Conservation (phyloP, 2,113 vertebrate genomes). For the Acanthochromis polyacanthus region DNA sequence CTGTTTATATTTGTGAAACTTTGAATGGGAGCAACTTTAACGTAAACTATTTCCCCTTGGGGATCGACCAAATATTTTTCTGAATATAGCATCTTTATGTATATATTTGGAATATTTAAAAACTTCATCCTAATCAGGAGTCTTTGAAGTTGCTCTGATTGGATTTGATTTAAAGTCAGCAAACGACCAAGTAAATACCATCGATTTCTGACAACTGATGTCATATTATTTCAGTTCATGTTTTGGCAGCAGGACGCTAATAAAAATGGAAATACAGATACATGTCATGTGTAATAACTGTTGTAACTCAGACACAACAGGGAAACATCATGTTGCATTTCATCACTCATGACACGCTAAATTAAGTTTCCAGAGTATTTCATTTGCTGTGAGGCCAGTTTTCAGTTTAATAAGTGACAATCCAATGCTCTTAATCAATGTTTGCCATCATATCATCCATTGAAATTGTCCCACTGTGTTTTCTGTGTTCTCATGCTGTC, state of each 20-base stretch:
- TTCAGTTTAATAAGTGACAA: no score
- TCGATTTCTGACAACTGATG: not conserved
- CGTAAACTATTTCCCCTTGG: no score
- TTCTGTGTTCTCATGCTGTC: constrained; percentile 33
- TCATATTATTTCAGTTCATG: not conserved
- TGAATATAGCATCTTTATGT: not conserved
- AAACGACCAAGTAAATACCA: constrained; percentile 7
- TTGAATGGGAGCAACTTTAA: no score
- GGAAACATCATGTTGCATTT: not conserved
- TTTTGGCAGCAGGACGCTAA: no score
- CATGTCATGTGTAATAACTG: not conserved
- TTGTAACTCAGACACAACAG: not conserved
- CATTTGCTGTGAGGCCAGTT: no score
- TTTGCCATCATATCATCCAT: not conserved
- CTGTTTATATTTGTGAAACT: no score
- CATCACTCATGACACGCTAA: not conserved
- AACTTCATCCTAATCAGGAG: not conserved
- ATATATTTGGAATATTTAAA: not conserved
- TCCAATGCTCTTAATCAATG: not conserved
- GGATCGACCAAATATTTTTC: no score
- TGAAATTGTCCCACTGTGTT: not conserved
- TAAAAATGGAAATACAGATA: no score
- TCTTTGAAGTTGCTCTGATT: not conserved
- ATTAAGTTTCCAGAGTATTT: no score
- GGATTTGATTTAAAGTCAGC: not conserved